These are phyloP conservation scores for Ochotona curzoniae DNA, from an alignment of 2,113 vertebrate species.

Conservation along the genomic window DNA sequence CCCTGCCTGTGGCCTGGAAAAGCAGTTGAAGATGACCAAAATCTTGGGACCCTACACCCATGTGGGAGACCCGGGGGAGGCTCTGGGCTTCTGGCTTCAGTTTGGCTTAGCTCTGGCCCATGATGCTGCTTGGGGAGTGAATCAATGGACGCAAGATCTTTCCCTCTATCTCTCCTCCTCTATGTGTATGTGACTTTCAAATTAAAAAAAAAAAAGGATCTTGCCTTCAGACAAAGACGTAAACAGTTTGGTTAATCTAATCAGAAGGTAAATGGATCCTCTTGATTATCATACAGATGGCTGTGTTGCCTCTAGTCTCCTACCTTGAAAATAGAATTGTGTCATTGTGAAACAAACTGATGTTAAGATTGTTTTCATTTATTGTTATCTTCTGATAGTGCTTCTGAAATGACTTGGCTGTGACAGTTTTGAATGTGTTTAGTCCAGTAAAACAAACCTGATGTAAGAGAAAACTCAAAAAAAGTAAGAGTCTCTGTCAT, in stretches of 20 bases:
- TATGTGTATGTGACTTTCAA: too few species aligned
- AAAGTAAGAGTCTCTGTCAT: neutral
- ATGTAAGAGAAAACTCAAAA: slow-evolving; percentile 45
- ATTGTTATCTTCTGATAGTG: slow-evolving; percentile 26
- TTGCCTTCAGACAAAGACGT: too few species aligned
- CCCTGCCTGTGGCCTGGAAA: too few species aligned
- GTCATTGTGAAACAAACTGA: neutral
- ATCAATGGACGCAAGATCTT: too few species aligned
- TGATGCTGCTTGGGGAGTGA: too few species aligned
- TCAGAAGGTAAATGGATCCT: neutral
- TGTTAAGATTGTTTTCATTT: slow-evolving; percentile 36
- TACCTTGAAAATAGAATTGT: slow-evolving; percentile 44
- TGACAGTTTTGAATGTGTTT: slow-evolving; percentile 41
- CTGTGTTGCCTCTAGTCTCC: neutral
- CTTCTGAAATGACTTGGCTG: slow-evolving; percentile 43
- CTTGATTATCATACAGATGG: neutral
- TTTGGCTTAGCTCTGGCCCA: too few species aligned
- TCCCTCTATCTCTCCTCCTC: too few species aligned
- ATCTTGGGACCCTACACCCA: too few species aligned
- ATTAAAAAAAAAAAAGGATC: too few species aligned
- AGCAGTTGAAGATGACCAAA: too few species aligned
- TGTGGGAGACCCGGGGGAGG: too few species aligned
- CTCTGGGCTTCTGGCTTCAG: too few species aligned
- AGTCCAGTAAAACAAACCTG: slow-evolving; percentile 27
- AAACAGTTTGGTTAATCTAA: slow-evolving; percentile 1